Base-by-base conservation (phyloP, 2,888 invertebrate genomes). In the Drosophila maculinotata region DNA sequence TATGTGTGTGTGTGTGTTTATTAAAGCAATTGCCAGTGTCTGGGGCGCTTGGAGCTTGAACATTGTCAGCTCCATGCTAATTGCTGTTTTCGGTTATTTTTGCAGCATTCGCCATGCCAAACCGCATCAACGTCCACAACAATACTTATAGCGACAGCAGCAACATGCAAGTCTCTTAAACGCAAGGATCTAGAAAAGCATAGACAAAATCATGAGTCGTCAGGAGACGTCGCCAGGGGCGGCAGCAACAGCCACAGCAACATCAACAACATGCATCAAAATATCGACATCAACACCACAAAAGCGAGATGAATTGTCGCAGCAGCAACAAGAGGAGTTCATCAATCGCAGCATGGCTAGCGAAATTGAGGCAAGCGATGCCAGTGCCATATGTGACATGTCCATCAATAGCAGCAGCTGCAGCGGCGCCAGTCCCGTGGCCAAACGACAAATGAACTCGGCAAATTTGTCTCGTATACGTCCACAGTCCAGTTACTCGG, bases 401-500 rank as follows among this genome's bases (percentile, higher is more conserved):
- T 72, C 76, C 53, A 52, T 79, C 15, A 79, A 70, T 25, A 79
- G 67, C 35, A 79, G 67, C 35, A 75, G 53, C 56, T 71, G 66
- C 52, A 70, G 66, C 25, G 70, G 65, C 14, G 69, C 54, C 38
- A 89, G 90, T 74, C 88, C 89, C 1, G 89, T 90, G 36, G 79
- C 89, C 26, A 90, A 89, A 52, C 78, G 90, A 6, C 88, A 89
- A 28, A 31, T 90, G 41, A 89, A 59, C 72, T 79, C 87, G 0
- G 76, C 70, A 10, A 82, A 75, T 67, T 14, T 78, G 9, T 70
- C 90, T n/a, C 88, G 89, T 10, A 85, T 82, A 57, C 88, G 91
- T 90, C 93, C 94, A 68, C 93, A 94, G 89, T 93, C 94, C 83
- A 93, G 93, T 59, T 94, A 95, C 91, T 95, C 95, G 69, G 96